Percentiles rank a stretch among this genome's conserved stretches.
Conservation (phyloP, 2,113 vertebrate genomes). For the Trogon surrucura region DNA sequence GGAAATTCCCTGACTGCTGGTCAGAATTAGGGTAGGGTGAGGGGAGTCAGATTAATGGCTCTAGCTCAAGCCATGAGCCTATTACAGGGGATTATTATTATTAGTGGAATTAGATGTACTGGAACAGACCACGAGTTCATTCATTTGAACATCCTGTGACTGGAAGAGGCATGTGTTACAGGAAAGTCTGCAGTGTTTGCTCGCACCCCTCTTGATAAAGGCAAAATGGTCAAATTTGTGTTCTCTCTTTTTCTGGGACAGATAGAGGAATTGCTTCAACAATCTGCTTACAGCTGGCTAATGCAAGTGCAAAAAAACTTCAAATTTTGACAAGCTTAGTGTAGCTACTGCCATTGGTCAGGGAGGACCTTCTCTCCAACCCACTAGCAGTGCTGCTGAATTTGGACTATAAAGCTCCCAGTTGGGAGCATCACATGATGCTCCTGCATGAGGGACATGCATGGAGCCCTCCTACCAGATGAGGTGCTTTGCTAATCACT, state of each 20-base stretch:
- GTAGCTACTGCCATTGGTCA: neutral
- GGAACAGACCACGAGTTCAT: neutral
- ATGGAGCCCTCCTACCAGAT: slow-evolving; percentile 17
- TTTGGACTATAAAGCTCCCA: neutral
- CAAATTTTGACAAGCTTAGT: neutral
- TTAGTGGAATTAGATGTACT: slow-evolving; percentile 44
- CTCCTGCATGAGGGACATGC: neutral
- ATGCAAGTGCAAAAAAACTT: neutral
- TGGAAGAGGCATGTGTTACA: neutral
- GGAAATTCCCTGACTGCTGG: slow-evolving; percentile 33
- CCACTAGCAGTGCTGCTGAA: rapidly evolving
- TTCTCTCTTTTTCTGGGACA: neutral
- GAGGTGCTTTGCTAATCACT: slow-evolving; percentile 15
- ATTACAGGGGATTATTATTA: slow-evolving; percentile 65
- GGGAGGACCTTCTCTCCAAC: neutral
- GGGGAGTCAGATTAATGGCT: slow-evolving; percentile 44
- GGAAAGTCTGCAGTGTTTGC: rapidly evolving
- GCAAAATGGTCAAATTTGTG: neutral
- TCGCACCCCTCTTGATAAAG: neutral
- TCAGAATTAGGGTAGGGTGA: slow-evolving; percentile 44
- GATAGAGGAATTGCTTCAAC: neutral
- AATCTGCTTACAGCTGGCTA: neutral
- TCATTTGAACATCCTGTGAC: neutral
- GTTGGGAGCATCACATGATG: neutral
- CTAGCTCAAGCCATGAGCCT: slow-evolving; percentile 40